phyloP scores from a whole-genome alignment of 92 coral and sea anemone genomes.

The Zoanthus sociatus region DNA sequence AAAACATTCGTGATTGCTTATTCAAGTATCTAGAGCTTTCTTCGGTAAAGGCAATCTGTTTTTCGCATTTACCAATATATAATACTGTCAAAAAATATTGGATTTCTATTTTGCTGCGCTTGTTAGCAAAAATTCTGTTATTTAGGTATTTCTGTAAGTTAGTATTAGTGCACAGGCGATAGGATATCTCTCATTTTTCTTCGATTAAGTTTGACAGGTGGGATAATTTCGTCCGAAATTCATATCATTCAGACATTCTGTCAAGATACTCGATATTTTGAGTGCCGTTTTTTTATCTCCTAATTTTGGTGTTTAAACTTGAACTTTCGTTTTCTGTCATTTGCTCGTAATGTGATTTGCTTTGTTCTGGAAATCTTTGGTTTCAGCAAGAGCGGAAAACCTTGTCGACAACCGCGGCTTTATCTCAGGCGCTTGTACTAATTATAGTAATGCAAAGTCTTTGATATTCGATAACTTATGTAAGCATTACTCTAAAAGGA shows the following conservation, averaged over 20 bases:
- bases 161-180: not conserved
- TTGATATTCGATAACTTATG: not conserved
- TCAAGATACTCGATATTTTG: slow-evolving; percentile 11
- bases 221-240: not conserved
- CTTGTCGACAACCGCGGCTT: not conserved
- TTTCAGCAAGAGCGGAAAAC: slow-evolving; percentile 18
- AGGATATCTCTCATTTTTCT: not conserved
- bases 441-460: not conserved
- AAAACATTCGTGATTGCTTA: slow-evolving; percentile 26
- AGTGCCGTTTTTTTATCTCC: not conserved
- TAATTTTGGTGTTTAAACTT: not conserved
- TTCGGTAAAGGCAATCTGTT: slow-evolving; percentile 25
- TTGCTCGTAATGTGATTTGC: not conserved
- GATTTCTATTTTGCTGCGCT: slow-evolving; percentile 23
- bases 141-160: not conserved
- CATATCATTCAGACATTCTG: not conserved
- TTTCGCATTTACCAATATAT: slow-evolving; percentile 33
- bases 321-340: not conserved
- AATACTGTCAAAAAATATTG: slow-evolving; percentile 31
- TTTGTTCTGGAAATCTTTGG: not conserved
- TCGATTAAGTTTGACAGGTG: not conserved
- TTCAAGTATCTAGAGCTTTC: slow-evolving; percentile 39
- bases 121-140: not conserved
- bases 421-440: not conserved
- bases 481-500: not conserved